phyloP scores from a whole-genome alignment of 2,888 invertebrate genomes.

The Eurytoma californica region DNA sequence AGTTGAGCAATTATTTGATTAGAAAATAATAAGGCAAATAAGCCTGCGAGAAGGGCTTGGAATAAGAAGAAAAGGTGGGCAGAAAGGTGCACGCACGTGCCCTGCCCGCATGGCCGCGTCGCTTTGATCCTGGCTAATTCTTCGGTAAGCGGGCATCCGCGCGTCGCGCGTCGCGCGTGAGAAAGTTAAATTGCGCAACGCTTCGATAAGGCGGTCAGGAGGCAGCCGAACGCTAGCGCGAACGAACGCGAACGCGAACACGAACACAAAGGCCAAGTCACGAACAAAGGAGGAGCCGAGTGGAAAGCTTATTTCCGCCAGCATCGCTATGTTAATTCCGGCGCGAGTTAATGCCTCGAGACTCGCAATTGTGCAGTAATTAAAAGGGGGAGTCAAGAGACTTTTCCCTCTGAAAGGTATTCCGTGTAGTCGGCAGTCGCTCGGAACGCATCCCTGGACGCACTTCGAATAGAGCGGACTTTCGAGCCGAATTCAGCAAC shows the following conservation, averaged over 20 bases:
- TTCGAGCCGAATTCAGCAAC: slow-evolving; percentile 16
- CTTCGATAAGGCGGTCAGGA: slow-evolving; percentile 7
- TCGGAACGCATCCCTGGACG: slow-evolving; percentile 42
- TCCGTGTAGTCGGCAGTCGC: slow-evolving; percentile 30
- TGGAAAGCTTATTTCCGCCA: slow-evolving; percentile 49
- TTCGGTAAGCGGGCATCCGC: background rate
- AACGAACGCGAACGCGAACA: too few relatives aligned
- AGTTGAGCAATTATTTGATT: slow-evolving; percentile 55
- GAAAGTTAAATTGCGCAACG: slow-evolving; percentile 33
- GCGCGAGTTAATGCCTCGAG: slow-evolving; percentile 24
- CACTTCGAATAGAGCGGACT: background rate
- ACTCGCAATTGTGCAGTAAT: slow-evolving; percentile 50
- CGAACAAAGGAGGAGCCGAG: background rate
- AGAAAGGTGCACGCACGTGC: background rate
- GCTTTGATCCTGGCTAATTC: too few relatives aligned
- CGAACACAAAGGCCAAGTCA: too few relatives aligned
- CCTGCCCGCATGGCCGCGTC: slow-evolving; percentile 7
- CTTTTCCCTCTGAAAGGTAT: slow-evolving; percentile 34
- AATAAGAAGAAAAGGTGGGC: too few relatives aligned
- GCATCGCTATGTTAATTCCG: slow-evolving; percentile 51
- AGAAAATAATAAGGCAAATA: slow-evolving; percentile 38
- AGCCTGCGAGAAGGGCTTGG: too few relatives aligned
- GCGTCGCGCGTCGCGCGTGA: slow-evolving; percentile 17
- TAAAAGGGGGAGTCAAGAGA: background rate
- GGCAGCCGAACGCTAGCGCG: too few relatives aligned